Evolutionary conservation across 1,140 invertebrate species (phyloP).

Genomic region (Drosophila miranda): DNA sequence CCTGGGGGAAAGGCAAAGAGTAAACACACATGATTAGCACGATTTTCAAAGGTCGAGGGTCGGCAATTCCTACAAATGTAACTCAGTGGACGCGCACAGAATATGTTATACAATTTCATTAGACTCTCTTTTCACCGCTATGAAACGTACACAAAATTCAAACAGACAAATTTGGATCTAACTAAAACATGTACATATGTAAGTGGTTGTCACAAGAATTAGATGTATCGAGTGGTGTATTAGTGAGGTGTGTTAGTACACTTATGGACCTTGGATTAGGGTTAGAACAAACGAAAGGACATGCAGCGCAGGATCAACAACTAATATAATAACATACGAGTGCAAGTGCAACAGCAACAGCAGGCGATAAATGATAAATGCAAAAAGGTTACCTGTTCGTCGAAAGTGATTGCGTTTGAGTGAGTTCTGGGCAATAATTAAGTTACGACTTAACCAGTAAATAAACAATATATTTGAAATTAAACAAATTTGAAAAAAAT

Average conservation of each 20-base stretch:
- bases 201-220: conserved; percentile 9
- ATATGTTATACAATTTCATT: conserved; percentile 22
- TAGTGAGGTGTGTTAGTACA: conserved; percentile 21
- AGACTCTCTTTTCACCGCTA: conserved; percentile 44
- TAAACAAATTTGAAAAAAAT: conserved; percentile 6
- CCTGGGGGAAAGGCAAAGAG: conserved; percentile 84
- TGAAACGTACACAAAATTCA: conserved; percentile 46
- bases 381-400: conserved; percentile 55
- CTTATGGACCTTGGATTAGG: conserved; percentile 3
- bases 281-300: conserved; percentile 27
- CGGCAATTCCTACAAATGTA: conserved; percentile 33
- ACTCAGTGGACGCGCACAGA: conserved; percentile 69
- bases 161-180: conserved; percentile 28
- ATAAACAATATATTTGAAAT: conserved; percentile 1
- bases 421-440: conserved; percentile 8
- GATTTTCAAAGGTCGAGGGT: neutral
- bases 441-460: neutral
- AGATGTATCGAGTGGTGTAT: conserved; percentile 15
- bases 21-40: conserved; percentile 20
- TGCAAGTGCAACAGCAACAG: conserved; percentile 6
- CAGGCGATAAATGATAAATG: conserved; percentile 39
- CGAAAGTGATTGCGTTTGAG: conserved; percentile 5
- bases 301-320: conserved; percentile 35
- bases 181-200: conserved; percentile 49
- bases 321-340: conserved; percentile 9